These are phyloP conservation scores for Acrocephalus kingi DNA, from an alignment of 2,113 vertebrate species.

Conservation along the genomic window DNA sequence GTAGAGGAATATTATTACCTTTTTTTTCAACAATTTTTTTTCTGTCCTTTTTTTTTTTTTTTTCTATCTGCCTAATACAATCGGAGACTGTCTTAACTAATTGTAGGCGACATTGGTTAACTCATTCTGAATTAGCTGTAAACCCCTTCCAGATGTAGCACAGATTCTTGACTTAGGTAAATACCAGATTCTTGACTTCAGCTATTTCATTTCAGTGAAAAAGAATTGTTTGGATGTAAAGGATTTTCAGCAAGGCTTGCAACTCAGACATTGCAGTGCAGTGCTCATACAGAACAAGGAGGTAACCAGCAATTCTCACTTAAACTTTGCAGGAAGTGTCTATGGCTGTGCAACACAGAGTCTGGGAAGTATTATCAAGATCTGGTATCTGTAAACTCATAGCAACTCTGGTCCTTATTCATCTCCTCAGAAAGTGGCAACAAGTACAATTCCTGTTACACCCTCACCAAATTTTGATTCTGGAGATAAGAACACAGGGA, in stretches of 20 bases:
- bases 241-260: not conserved
- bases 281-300: not conserved
- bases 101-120: not conserved
- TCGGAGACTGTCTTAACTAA: not conserved
- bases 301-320: not conserved
- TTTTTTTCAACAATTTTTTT: not conserved
- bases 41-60: not conserved
- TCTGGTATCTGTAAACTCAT: not conserved
- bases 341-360: not conserved
- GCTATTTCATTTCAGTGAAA: not conserved
- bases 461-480: not conserved
- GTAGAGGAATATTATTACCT: not conserved
- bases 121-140: not conserved
- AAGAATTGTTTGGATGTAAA: not conserved
- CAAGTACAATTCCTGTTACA: not conserved
- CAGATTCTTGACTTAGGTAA: not conserved
- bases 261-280: not conserved
- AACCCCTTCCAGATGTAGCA: not conserved
- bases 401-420: not conserved
- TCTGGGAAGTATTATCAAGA: not conserved
- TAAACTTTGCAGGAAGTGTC: not conserved
- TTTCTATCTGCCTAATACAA: not conserved
- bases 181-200: not conserved
- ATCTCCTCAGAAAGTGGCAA: not conserved
- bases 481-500: not conserved